phyloP scores from a whole-genome alignment of 1,140 invertebrate genomes.

The Tribolium madens region DNA sequence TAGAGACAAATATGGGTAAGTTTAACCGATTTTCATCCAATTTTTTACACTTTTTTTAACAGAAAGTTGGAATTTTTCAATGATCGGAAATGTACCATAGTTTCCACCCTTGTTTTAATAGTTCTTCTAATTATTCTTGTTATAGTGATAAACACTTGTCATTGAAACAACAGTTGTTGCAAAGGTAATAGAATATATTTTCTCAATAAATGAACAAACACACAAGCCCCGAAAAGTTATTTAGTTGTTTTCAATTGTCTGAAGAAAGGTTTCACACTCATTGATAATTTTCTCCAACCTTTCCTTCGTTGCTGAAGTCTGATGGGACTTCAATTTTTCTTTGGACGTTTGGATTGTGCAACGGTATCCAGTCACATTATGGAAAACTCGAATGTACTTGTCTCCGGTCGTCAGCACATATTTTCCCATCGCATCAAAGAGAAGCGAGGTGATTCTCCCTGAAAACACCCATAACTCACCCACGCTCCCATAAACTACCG shows the following conservation, averaged over 20 bases:
- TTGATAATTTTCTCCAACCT: constrained; percentile 77
- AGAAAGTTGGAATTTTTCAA: neutral
- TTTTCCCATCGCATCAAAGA: constrained; percentile 80
- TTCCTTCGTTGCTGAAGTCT: constrained; percentile 79
- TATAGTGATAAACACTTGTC: too few relatives aligned
- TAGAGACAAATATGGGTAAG: neutral
- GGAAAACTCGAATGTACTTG: constrained; percentile 81
- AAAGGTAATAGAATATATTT: constrained; percentile 25
- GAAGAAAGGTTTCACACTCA: constrained; percentile 72
- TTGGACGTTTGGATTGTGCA: constrained; percentile 76
- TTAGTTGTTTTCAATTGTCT: constrained; percentile 65
- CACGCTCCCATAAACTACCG: neutral
- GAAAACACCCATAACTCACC: constrained; percentile 53
- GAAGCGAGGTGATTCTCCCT: constrained; percentile 77
- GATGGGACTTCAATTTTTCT: constrained; percentile 73
- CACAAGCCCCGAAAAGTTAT: too few relatives aligned
- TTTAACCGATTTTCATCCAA: neutral
- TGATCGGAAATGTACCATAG: neutral
- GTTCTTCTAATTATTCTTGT: too few relatives aligned
- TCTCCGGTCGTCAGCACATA: constrained; percentile 83
- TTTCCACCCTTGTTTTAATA: neutral
- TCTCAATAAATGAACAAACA: constrained; percentile 29
- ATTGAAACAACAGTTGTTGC: too few relatives aligned
- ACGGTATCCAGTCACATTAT: constrained; percentile 83
- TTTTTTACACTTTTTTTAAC: neutral